phyloP scores from a whole-genome alignment of 1,140 invertebrate species.

The Babylonia areolata region DNA sequence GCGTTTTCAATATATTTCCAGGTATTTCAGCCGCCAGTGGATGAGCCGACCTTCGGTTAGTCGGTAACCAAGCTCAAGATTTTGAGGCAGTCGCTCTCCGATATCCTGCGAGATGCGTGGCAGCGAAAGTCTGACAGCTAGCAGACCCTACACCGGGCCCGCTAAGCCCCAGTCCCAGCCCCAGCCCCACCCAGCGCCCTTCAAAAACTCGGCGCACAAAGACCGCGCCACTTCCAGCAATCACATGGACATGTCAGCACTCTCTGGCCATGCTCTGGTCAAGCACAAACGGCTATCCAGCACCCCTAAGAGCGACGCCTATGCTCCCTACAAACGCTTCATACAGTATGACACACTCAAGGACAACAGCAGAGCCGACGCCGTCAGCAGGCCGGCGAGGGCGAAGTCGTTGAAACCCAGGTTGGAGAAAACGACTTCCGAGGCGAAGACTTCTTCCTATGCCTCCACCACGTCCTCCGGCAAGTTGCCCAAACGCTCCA shows the following conservation, averaged over 20 bases:
- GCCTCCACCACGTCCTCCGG: neutral
- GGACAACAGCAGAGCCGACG: constrained; percentile 6
- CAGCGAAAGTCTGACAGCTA: neutral
- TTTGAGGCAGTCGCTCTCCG: no score
- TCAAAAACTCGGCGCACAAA: neutral
- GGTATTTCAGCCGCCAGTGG: no score
- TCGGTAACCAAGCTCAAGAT: no score
- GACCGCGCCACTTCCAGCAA: neutral
- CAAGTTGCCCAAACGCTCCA: neutral
- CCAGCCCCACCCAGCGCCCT: neutral
- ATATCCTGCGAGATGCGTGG: neutral
- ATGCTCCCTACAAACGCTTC: constrained; percentile 4
- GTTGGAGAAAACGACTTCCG: neutral
- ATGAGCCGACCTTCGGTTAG: no score
- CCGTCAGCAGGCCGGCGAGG: neutral
- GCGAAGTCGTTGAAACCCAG: neutral
- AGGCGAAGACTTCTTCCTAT: neutral
- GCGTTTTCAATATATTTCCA: no score
- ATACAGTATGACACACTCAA: constrained; percentile 1
- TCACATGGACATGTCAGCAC: neutral
- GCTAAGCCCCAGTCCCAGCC: neutral
- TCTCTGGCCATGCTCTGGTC: neutral
- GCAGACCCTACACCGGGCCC: neutral
- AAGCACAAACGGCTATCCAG: neutral
- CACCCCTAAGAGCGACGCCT: neutral